Conservation (phyloP, 2,888 invertebrate species). For the Melinopterus prodromus region DNA sequence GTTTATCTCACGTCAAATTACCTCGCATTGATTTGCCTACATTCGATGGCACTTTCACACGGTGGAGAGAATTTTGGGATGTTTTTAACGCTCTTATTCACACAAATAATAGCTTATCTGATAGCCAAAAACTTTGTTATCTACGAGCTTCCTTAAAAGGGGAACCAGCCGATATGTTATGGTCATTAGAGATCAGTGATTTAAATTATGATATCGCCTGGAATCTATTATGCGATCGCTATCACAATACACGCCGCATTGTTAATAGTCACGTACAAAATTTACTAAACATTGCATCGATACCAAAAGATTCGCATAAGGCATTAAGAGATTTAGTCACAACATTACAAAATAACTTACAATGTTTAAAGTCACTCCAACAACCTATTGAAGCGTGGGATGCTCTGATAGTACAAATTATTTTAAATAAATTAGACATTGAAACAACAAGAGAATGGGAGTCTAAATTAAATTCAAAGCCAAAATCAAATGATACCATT, state of each 20-base stretch:
- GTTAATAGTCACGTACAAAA: neutral
- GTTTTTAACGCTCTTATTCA: neutral
- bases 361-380: neutral
- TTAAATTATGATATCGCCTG: constrained; percentile 10
- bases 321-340: neutral
- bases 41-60: neutral
- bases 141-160: constrained; percentile 9
- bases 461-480: neutral
- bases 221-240: constrained; percentile 14
- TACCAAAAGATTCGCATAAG: neutral
- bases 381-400: neutral
- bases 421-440: neutral
- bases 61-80: neutral
- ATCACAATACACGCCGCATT: constrained; percentile 10
- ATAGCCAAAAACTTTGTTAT: constrained; percentile 10
- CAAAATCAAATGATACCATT: neutral
- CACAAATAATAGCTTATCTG: neutral
- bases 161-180: constrained; percentile 10
- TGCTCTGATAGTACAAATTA: neutral
- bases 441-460: neutral
- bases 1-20: constrained; percentile 8
- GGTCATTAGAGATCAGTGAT: constrained; percentile 10
- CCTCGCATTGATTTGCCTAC: constrained; percentile 8
- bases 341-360: neutral
- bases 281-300: neutral